These are phyloP conservation scores for Liopterus haemorrhoidalis DNA, from an alignment of 2,888 invertebrate genomes.

Conservation along the genomic window DNA sequence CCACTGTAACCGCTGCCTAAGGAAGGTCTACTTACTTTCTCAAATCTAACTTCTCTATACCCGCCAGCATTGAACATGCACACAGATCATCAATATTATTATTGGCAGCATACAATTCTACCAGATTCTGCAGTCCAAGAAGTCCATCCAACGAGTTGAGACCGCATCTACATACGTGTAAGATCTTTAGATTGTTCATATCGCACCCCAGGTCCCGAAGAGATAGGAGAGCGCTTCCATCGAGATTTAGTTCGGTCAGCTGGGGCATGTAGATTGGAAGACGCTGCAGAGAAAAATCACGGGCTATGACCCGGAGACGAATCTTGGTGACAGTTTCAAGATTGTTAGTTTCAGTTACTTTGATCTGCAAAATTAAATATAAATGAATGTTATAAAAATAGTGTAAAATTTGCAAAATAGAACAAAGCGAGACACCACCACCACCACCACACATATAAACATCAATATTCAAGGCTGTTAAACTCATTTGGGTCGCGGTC, in stretches of 20 bases:
- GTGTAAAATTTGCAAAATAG: too few species aligned
- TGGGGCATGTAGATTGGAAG: constrained; percentile 58
- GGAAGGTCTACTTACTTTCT: constrained; percentile 40
- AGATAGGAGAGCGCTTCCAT: constrained; percentile 57
- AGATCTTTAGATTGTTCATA: constrained; percentile 53
- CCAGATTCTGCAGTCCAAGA: constrained; percentile 56
- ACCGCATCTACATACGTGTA: constrained; percentile 59
- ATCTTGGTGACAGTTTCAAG: constrained; percentile 52
- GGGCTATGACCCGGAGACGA: constrained; percentile 59
- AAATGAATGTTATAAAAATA: neutral
- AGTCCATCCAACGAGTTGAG: constrained; percentile 62
- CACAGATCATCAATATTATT: constrained; percentile 59
- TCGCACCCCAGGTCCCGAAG: constrained; percentile 64
- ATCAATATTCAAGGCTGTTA: too few species aligned
- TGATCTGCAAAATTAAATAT: constrained; percentile 38
- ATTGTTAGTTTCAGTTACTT: constrained; percentile 46
- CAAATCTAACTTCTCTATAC: constrained; percentile 47
- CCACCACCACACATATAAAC: too few species aligned
- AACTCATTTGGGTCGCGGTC: neutral
- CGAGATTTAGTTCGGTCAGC: constrained; percentile 55
- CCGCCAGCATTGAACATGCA: constrained; percentile 53
- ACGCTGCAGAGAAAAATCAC: constrained; percentile 58
- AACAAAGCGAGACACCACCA: too few species aligned
- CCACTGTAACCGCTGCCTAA: too few species aligned
- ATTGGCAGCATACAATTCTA: constrained; percentile 57